These are phyloP conservation scores for Papilio machaon DNA, from an alignment of 1,140 invertebrate species.

Conservation along the genomic window DNA sequence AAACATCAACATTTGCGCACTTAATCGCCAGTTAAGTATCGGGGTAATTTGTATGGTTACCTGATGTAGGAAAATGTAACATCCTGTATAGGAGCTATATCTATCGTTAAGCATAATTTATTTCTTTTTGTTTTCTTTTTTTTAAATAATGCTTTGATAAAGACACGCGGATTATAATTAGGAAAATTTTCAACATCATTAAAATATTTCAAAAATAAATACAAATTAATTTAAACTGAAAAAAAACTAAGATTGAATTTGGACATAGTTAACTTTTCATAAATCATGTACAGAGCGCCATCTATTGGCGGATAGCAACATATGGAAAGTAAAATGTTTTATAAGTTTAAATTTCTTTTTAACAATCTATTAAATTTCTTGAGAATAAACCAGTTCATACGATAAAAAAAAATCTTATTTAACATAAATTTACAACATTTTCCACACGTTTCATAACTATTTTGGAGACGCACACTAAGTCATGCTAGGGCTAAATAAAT, in stretches of 20 bases:
- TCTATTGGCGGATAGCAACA: slow-evolving; percentile 65
- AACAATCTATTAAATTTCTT: no score
- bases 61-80: slow-evolving; percentile 1
- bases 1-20: slow-evolving; percentile 9
- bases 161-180: not conserved
- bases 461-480: no score
- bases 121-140: not conserved
- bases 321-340: slow-evolving; percentile 22
- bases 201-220: no score
- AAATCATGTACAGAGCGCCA: slow-evolving; percentile 51
- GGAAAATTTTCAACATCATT: not conserved
- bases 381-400: no score
- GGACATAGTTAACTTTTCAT: not conserved
- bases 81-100: not conserved
- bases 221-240: not conserved
- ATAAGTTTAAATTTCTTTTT: not conserved
- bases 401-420: no score
- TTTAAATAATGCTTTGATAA: not conserved
- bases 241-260: not conserved
- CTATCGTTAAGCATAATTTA: not conserved
- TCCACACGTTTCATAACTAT: no score
- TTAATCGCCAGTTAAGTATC: slow-evolving; percentile 10
- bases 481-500: no score
- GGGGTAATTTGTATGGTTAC: not conserved
- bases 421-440: no score